These are phyloP conservation scores for Catocala sponsa DNA, from an alignment of 2,888 invertebrate genomes.

Conservation along the genomic window DNA sequence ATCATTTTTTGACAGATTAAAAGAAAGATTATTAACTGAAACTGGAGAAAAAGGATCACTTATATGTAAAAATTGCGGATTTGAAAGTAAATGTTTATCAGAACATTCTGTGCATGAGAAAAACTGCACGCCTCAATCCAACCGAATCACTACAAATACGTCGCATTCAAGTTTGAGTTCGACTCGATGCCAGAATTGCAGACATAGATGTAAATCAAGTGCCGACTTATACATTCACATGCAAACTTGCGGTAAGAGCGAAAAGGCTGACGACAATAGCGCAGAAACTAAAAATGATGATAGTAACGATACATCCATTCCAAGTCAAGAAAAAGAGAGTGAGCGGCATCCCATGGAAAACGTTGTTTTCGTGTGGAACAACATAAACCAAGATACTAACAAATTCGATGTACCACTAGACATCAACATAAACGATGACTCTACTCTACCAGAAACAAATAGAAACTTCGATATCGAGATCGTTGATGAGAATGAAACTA, in stretches of 20 bases:
- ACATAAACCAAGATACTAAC: conserved; percentile 83
- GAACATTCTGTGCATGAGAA: conserved; percentile 94
- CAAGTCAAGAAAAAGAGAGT: conserved; percentile 70
- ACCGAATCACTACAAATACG: conserved; percentile 71
- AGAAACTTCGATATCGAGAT: conserved; percentile 75
- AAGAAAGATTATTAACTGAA: conserved; percentile 91
- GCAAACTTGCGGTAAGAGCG: conserved; percentile 90
- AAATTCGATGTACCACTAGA: conserved; percentile 80
- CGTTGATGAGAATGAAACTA: conserved; percentile 84
- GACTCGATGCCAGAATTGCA: conserved; percentile 94
- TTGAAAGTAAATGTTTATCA: conserved; percentile 93
- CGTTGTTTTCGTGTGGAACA: conserved; percentile 94
- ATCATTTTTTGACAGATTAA: conserved; percentile 94
- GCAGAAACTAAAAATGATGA: conserved; percentile 69
- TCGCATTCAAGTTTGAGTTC: conserved; percentile 88
- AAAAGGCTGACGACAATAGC: conserved; percentile 65
- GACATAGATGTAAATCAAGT: conserved; percentile 95
- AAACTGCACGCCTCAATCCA: conserved; percentile 87
- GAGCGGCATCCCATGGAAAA: conserved; percentile 94
- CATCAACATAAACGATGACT: conserved; percentile 82
- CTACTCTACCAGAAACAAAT: conserved; percentile 73
- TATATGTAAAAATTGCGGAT: conserved; percentile 91
- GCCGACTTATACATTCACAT: conserved; percentile 93
- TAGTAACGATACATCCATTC: conserved; percentile 66
- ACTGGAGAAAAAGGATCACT: conserved; percentile 90